phyloP scores from a whole-genome alignment of 2,888 invertebrate species.

The Leucophenga montana region DNA sequence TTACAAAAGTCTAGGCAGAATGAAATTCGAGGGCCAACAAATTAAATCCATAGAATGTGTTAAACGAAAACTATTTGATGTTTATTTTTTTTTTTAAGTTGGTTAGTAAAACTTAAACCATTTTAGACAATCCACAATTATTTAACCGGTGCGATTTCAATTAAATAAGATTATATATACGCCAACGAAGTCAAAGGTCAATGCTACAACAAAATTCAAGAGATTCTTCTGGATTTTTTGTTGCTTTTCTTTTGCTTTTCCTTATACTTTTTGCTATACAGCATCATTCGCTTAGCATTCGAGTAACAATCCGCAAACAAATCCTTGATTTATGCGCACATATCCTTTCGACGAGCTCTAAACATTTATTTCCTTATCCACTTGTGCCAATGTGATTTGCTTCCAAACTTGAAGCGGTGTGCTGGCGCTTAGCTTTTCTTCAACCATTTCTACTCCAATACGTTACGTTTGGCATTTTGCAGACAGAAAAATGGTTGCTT shows the following conservation, averaged over 20 bases:
- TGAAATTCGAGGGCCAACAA: no score
- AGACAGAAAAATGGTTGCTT: constrained; percentile 47
- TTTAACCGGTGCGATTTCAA: constrained; percentile 64
- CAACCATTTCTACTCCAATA: constrained; percentile 46
- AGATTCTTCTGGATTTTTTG: no score
- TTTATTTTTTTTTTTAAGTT: constrained; percentile 11
- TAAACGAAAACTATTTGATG: constrained; percentile 22
- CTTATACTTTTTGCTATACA: neutral
- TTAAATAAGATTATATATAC: constrained; percentile 61
- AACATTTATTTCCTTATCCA: constrained; percentile 68
- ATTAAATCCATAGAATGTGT: no score
- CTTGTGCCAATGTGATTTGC: constrained; percentile 66
- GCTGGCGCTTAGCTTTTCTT: constrained; percentile 19
- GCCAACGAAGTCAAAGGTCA: constrained; percentile 58
- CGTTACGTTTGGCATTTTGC: constrained; percentile 26
- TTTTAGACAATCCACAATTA: constrained; percentile 20
- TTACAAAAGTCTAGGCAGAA: no score
- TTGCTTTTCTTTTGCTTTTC: neutral
- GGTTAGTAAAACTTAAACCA: constrained; percentile 35
- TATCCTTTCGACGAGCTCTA: constrained; percentile 59
- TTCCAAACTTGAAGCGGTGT: constrained; percentile 18
- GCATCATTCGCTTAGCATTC: neutral
- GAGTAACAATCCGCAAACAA: constrained; percentile 63
- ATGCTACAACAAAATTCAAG: constrained; percentile 43
- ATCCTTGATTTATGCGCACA: constrained; percentile 68